Conservation (phyloP, 2,888 invertebrate species). For the Cosmia trapezina region DNA sequence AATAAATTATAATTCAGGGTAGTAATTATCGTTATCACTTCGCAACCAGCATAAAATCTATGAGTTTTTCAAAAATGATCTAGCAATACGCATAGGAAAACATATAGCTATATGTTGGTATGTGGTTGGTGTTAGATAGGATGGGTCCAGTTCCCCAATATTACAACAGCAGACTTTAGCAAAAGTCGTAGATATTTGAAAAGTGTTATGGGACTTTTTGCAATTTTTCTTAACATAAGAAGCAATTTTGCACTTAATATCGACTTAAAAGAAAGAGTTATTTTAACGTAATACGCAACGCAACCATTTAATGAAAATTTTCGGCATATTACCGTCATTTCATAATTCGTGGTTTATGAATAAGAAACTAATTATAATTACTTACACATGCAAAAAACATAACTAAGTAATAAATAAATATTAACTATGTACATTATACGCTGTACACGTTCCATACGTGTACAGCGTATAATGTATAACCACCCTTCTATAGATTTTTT, state of each 20-base stretch:
- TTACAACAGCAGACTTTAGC: background rate
- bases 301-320: background rate
- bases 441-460: too few species aligned
- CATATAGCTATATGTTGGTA: background rate
- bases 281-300: background rate
- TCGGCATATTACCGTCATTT: background rate
- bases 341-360: background rate
- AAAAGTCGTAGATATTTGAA: background rate
- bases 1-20: conserved; percentile 53
- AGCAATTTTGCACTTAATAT: too few species aligned
- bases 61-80: conserved; percentile 1
- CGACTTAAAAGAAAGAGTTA: too few species aligned
- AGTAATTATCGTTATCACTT: conserved; percentile 33
- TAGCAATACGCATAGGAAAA: conserved; percentile 3
- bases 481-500: background rate
- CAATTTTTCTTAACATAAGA: background rate
- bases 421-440: background rate
- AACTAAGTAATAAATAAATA: background rate
- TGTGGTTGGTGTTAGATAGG: background rate
- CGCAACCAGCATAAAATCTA: conserved; percentile 12
- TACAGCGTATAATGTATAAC: too few species aligned
- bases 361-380: background rate
- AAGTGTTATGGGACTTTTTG: background rate
- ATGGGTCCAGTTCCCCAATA: background rate
- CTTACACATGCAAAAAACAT: background rate